phyloP scores from a whole-genome alignment of 2,113 vertebrate species.

The Grus americana region DNA sequence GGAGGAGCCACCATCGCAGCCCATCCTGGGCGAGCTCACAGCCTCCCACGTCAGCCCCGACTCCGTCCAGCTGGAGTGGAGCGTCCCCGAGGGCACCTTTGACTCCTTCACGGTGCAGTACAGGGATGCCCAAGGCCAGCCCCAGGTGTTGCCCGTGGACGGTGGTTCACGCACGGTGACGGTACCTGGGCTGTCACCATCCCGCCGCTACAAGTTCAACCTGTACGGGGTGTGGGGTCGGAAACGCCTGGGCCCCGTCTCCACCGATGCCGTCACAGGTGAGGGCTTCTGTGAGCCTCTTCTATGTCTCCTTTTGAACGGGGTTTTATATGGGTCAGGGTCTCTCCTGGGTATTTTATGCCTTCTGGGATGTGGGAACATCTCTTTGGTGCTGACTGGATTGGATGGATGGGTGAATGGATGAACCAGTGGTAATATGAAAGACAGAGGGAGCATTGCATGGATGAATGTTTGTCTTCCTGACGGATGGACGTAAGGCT shows the following conservation, averaged over 20 bases:
- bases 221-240: constrained; percentile 20
- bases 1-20: background rate
- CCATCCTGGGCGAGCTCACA: background rate
- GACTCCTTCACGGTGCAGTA: constrained; percentile 61
- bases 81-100: constrained; percentile 33
- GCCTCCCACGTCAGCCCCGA: background rate
- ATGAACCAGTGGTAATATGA: too few relatives aligned
- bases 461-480: too few relatives aligned
- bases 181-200: constrained; percentile 15
- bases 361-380: too few relatives aligned
- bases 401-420: too few relatives aligned
- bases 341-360: too few relatives aligned
- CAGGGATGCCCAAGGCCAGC: background rate
- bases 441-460: too few relatives aligned
- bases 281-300: too few relatives aligned
- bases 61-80: constrained; percentile 9
- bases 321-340: too few relatives aligned
- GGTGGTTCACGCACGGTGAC: background rate
- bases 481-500: too few relatives aligned
- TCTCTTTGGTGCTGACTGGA: too few relatives aligned
- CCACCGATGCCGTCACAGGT: too few relatives aligned
- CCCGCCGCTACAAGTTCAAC: constrained; percentile 63
- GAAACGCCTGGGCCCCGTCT: background rate
- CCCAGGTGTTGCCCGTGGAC: background rate
- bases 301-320: too few relatives aligned